These are phyloP conservation scores for Halocaridina rubra DNA, from an alignment of 2,888 invertebrate genomes.

Conservation along the genomic window DNA sequence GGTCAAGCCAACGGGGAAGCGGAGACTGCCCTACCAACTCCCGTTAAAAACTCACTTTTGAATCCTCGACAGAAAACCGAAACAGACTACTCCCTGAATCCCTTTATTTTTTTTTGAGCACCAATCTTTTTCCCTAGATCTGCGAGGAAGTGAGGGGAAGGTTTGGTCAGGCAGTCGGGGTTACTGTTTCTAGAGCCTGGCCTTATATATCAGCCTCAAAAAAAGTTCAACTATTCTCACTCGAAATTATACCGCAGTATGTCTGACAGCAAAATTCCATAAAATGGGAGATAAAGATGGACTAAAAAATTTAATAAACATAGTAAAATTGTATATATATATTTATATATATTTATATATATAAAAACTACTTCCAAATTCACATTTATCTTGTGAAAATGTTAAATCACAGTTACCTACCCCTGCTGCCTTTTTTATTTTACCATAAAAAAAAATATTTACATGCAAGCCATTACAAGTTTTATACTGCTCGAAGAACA, in stretches of 20 bases:
- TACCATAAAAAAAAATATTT: too few species aligned
- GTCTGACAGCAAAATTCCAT: neutral
- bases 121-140: conserved; percentile 48
- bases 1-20: conserved; percentile 56
- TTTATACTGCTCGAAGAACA: too few species aligned
- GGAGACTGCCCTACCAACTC: conserved; percentile 51
- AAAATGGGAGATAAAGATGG: neutral
- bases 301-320: neutral
- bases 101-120: conserved; percentile 47
- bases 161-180: conserved; percentile 51
- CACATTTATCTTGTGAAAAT: neutral
- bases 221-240: too few species aligned
- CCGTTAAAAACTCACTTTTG: conserved; percentile 28
- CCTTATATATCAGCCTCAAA: conserved; percentile 50
- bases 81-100: conserved; percentile 43
- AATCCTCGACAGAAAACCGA: conserved; percentile 39
- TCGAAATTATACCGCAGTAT: too few species aligned
- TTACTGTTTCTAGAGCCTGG: conserved; percentile 39
- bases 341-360: neutral
- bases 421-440: neutral
- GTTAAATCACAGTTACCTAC: neutral
- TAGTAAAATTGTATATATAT: neutral
- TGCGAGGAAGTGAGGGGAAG: conserved; percentile 52
- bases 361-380: neutral
- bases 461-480: too few species aligned